Evolutionary conservation across 2,113 vertebrate genomes (phyloP).

Genomic region (Leptobrachium ailaonicum): DNA sequence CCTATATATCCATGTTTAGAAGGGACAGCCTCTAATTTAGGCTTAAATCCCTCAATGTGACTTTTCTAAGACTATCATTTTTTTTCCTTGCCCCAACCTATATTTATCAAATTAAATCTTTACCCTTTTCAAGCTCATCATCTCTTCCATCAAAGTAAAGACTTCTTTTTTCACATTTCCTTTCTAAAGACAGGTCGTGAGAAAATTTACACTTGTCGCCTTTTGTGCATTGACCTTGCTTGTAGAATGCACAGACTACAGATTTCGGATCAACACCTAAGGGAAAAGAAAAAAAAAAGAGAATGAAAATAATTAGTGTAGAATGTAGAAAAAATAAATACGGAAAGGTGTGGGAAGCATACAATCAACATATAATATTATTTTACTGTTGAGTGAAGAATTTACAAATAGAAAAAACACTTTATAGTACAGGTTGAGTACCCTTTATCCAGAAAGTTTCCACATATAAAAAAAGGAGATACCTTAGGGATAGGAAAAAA

Average conservation of each 20-base stretch:
- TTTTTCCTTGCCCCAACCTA: not conserved
- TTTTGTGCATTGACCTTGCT: constrained; percentile 97
- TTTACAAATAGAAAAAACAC: too few relatives aligned
- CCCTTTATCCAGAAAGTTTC: too few relatives aligned
- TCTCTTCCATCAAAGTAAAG: constrained; percentile 94
- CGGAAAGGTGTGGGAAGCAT: too few relatives aligned
- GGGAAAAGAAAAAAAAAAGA: not conserved
- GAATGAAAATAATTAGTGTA: not conserved
- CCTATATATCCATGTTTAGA: too few relatives aligned
- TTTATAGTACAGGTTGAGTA: too few relatives aligned
- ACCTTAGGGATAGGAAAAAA: too few relatives aligned
- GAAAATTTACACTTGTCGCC: constrained; percentile 99
- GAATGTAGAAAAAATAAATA: too few relatives aligned
- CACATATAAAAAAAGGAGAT: too few relatives aligned
- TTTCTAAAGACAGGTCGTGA: constrained; percentile 92
- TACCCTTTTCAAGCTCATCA: constrained; percentile 95
- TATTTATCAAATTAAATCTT: not conserved
- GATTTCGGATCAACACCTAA: constrained; percentile 96
- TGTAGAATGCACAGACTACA: constrained; percentile 96
- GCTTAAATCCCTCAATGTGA: not conserved
- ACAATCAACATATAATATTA: too few relatives aligned
- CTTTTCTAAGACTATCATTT: not conserved
- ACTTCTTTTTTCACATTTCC: constrained; percentile 94
- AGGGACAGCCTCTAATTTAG: too few relatives aligned
- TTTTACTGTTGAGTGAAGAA: too few relatives aligned